phyloP scores from a whole-genome alignment of 2,797 vertebrate species.

The Lerista edwardsae region DNA sequence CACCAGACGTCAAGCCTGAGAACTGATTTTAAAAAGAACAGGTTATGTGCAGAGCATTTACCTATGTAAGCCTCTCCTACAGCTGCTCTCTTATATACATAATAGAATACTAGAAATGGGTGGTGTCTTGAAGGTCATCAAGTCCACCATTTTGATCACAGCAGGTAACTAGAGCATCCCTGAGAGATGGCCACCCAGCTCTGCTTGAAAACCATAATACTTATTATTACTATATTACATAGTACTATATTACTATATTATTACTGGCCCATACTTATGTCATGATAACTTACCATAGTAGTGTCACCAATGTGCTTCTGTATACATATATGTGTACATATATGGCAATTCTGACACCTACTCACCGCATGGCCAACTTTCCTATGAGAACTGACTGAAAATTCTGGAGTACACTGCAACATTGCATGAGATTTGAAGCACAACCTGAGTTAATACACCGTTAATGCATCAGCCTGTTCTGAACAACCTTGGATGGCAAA shows the following conservation, averaged over 20 bases:
- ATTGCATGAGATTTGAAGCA: neutral
- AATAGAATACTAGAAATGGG: no score
- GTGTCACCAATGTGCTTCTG: neutral
- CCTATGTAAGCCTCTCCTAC: no score
- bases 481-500: no score
- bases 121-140: no score
- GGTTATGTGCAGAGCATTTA: neutral
- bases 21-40: neutral
- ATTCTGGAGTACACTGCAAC: neutral
- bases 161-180: no score
- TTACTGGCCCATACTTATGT: neutral
- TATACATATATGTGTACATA: neutral
- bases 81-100: no score
- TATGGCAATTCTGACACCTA: neutral
- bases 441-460: no score
- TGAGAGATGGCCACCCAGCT: no score
- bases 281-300: neutral
- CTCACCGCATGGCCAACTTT: neutral
- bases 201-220: no score
- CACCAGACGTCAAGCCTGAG: neutral
- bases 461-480: no score
- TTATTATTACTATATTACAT: neutral
- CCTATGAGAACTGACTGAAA: neutral
- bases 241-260: no score
- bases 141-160: no score